A percentile compares a stretch with the other conserved stretches of the same genome.
These are phyloP conservation scores for Acronicta psi DNA, from an alignment of 2,888 invertebrate genomes.

Conservation along the genomic window DNA sequence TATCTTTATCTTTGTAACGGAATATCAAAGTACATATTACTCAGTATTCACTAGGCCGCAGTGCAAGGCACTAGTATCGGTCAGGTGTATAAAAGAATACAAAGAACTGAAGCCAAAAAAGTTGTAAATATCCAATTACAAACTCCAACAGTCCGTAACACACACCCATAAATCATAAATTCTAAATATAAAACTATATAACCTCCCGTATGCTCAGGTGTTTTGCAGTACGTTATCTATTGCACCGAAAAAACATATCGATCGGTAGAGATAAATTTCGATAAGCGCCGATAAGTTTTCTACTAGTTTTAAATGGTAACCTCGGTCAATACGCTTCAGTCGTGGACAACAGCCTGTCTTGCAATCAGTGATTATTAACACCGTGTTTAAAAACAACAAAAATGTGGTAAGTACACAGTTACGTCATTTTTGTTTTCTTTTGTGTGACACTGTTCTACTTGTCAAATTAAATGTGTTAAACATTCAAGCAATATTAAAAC, in stretches of 20 bases:
- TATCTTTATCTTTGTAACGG: constrained; percentile 25
- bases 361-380: constrained; percentile 39
- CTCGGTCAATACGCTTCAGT: constrained; percentile 48
- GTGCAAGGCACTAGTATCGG: constrained; percentile 27
- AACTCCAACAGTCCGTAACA: constrained; percentile 1
- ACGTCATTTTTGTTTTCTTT: constrained; percentile 15
- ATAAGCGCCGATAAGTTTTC: constrained; percentile 56
- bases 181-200: constrained; percentile 3
- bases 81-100: constrained; percentile 18
- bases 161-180: constrained; percentile 10
- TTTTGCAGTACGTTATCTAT: constrained; percentile 10
- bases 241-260: constrained; percentile 53
- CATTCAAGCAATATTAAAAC: constrained; percentile 7
- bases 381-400: constrained; percentile 46
- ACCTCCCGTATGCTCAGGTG: neutral
- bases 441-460: constrained; percentile 15
- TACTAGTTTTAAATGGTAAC: constrained; percentile 52
- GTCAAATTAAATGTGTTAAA: constrained; percentile 8
- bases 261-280: constrained; percentile 57
- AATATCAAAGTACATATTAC: constrained; percentile 39
- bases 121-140: constrained; percentile 30
- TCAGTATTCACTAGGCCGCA: constrained; percentile 41
- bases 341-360: constrained; percentile 40
- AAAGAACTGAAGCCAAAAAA: constrained; percentile 38
- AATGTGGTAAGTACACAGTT: constrained; percentile 64